Conservation (phyloP, 2,888 invertebrate species). For the Cosmia trapezina region DNA sequence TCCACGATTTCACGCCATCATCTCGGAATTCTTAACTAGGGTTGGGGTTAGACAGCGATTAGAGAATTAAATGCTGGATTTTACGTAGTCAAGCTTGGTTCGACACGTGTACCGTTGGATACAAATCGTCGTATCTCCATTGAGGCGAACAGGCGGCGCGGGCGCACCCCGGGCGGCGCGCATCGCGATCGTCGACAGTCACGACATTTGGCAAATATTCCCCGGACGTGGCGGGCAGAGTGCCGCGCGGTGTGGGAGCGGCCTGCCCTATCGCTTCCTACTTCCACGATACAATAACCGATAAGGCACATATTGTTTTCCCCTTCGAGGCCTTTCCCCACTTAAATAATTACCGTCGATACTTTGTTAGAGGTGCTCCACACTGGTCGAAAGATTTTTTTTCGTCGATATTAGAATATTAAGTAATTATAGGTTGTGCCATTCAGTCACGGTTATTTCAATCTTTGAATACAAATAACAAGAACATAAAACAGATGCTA, state of each 20-base stretch:
- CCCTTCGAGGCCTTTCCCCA: conserved; percentile 48
- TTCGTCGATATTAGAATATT: background rate
- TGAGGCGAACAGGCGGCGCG: conserved; percentile 79
- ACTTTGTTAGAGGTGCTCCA: conserved; percentile 16
- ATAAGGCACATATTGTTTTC: conserved; percentile 76
- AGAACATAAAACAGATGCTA: conserved; percentile 36
- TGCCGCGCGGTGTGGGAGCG: conserved; percentile 86
- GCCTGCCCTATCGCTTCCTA: conserved; percentile 87
- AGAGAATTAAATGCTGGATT: conserved; percentile 78
- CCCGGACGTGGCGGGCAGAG: conserved; percentile 80
- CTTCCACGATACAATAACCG: conserved; percentile 83
- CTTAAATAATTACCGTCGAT: conserved; percentile 56
- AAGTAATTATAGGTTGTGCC: conserved; percentile 18
- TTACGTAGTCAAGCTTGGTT: conserved; percentile 76
- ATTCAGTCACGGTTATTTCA: conserved; percentile 20
- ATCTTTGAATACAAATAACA: conserved; percentile 39
- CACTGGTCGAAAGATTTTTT: background rate
- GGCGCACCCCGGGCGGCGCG: conserved; percentile 87
- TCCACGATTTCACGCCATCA: conserved; percentile 71
- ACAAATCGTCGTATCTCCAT: conserved; percentile 88
- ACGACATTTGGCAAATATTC: conserved; percentile 90
- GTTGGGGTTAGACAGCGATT: conserved; percentile 69
- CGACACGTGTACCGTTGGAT: conserved; percentile 87
- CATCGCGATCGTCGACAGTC: conserved; percentile 89
- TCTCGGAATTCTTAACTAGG: conserved; percentile 67